phyloP scores from a whole-genome alignment of 2,113 vertebrate species.

The Barbus barbus region DNA sequence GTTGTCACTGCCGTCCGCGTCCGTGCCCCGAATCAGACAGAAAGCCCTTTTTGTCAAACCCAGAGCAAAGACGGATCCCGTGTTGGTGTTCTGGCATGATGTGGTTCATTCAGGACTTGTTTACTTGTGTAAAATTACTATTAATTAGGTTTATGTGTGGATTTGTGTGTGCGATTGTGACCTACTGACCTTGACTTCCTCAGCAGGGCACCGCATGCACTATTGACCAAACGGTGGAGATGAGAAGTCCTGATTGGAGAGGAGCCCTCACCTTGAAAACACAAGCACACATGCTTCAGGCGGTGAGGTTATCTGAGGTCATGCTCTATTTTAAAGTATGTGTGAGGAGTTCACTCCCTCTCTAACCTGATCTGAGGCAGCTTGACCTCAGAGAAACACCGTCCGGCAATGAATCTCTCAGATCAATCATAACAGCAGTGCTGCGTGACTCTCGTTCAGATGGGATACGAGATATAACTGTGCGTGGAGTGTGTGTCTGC shows the following conservation, averaged over 20 bases:
- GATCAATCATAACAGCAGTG: neutral
- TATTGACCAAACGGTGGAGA: constrained; percentile 5
- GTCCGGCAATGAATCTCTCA: constrained; percentile 10
- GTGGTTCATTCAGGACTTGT: neutral
- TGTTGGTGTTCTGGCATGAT: neutral
- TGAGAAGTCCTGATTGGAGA: constrained; percentile 22
- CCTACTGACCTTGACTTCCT: constrained; percentile 45
- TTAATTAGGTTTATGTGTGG: too few species aligned
- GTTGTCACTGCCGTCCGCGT: neutral
- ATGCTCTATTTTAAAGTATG: constrained; percentile 20
- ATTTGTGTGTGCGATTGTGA: neutral
- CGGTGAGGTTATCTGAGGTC: constrained; percentile 38
- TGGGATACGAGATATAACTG: neutral
- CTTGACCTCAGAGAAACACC: constrained; percentile 16
- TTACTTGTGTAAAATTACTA: neutral
- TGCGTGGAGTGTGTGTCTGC: neutral
- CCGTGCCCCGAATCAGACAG: constrained; percentile 12
- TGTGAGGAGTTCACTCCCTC: constrained; percentile 24
- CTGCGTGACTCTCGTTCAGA: constrained; percentile 1
- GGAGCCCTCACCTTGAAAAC: constrained; percentile 42
- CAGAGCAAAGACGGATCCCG: neutral
- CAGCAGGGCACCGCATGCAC: constrained; percentile 17
- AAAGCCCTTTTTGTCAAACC: constrained; percentile 1
- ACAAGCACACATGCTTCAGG: constrained; percentile 26
- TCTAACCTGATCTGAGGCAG: constrained; percentile 51